These are phyloP conservation scores for Pelvicachromis taeniatus DNA, from an alignment of 2,113 vertebrate species.

Conservation along the genomic window DNA sequence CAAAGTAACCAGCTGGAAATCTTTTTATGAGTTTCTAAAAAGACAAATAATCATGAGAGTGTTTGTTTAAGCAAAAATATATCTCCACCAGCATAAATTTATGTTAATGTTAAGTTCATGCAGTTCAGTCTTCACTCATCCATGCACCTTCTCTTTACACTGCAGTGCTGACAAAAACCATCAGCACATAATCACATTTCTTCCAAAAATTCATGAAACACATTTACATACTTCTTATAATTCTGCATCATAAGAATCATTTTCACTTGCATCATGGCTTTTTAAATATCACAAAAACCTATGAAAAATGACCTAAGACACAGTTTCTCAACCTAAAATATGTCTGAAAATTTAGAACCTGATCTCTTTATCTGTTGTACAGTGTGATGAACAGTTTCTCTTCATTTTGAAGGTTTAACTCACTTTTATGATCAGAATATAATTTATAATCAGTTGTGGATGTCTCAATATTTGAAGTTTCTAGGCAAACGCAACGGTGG, in stretches of 20 bases:
- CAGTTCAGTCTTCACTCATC: conserved; percentile 11
- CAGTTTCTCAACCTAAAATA: neutral
- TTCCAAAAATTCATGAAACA: neutral
- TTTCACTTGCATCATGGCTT: neutral
- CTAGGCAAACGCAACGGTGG: neutral
- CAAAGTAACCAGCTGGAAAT: neutral
- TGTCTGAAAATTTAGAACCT: too few relatives aligned
- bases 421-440: neutral
- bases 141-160: conserved; percentile 7
- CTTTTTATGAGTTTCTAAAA: neutral
- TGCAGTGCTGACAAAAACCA: neutral
- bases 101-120: conserved; percentile 24
- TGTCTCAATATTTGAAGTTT: neutral
- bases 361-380: neutral
- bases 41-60: neutral
- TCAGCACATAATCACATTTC: neutral
- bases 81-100: neutral
- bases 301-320: neutral
- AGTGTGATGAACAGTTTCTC: neutral
- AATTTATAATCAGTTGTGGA: neutral
- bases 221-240: neutral
- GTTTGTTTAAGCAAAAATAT: neutral
- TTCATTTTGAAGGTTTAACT: neutral
- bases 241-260: neutral
- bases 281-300: neutral